These are phyloP conservation scores for Macaria notata DNA, from an alignment of 2,888 invertebrate genomes.

Conservation along the genomic window DNA sequence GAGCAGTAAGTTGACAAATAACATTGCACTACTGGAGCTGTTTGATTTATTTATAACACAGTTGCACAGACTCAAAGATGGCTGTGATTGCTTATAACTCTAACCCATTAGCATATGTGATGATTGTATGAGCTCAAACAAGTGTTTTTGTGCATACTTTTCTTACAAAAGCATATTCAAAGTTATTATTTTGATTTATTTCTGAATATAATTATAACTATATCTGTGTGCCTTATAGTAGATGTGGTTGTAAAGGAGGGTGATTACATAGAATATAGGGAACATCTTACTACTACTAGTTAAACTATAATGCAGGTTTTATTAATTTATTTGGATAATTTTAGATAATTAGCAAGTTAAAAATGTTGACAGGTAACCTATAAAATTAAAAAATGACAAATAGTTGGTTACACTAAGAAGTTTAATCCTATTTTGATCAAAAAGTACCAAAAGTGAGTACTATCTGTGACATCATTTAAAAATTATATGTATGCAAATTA, in stretches of 20 bases:
- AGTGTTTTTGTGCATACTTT: conserved; percentile 27
- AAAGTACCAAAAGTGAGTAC: too few relatives aligned
- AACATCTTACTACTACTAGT: too few relatives aligned
- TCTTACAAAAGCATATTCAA: conserved; percentile 33
- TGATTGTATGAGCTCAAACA: conserved; percentile 26
- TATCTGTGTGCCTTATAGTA: too few relatives aligned
- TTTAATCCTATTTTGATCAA: not conserved
- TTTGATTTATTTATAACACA: conserved; percentile 70
- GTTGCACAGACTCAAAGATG: conserved; percentile 68
- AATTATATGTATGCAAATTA: too few relatives aligned
- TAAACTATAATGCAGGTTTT: too few relatives aligned
- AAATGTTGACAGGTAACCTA: conserved; percentile 61
- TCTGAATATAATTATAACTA: conserved; percentile 4
- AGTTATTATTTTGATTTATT: conserved; percentile 6
- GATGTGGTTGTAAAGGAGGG: not conserved
- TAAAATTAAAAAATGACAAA: conserved; percentile 46
- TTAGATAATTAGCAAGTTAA: too few relatives aligned
- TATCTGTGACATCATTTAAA: too few relatives aligned
- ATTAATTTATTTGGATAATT: too few relatives aligned
- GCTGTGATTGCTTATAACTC: conserved; percentile 57
- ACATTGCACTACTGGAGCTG: conserved; percentile 41
- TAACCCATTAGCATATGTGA: conserved; percentile 38
- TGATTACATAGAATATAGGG: too few relatives aligned
- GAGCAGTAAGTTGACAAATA: conserved; percentile 87
- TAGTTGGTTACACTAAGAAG: conserved; percentile 1